Conservation (phyloP, 2,113 vertebrate genomes). For the Monopterus albus region DNA sequence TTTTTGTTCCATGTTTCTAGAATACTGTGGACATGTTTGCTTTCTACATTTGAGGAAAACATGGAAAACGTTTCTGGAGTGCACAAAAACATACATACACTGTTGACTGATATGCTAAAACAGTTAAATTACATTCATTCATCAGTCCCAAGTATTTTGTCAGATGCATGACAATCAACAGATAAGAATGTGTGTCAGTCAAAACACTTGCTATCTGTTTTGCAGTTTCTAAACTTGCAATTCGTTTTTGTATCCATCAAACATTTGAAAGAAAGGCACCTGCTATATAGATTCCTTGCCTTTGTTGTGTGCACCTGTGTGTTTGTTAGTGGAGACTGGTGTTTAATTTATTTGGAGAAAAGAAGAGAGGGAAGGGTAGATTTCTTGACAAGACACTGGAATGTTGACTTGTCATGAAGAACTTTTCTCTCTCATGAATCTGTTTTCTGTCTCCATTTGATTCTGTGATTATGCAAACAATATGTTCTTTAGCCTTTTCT, state of each 20-base stretch:
- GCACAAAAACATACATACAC: background rate
- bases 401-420: conserved; percentile 23
- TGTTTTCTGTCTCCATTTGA: conserved; percentile 20
- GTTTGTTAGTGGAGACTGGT: background rate
- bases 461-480: conserved; percentile 8
- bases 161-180: too few relatives aligned
- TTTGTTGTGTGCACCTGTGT: background rate
- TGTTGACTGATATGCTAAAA: too few relatives aligned
- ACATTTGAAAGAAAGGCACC: too few relatives aligned
- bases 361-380: background rate
- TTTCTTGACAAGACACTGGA: conserved; percentile 8
- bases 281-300: too few relatives aligned
- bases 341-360: conserved; percentile 32
- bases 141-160: too few relatives aligned
- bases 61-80: background rate
- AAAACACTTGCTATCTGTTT: too few relatives aligned
- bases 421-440: too few relatives aligned
- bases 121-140: too few relatives aligned
- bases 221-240: too few relatives aligned
- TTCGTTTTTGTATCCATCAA: too few relatives aligned
- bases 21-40: too few relatives aligned
- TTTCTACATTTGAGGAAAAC: background rate
- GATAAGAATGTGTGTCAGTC: too few relatives aligned
- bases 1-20: background rate
- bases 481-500: background rate